Conservation (phyloP, 2,888 invertebrate genomes). For the Eilema caniola region DNA sequence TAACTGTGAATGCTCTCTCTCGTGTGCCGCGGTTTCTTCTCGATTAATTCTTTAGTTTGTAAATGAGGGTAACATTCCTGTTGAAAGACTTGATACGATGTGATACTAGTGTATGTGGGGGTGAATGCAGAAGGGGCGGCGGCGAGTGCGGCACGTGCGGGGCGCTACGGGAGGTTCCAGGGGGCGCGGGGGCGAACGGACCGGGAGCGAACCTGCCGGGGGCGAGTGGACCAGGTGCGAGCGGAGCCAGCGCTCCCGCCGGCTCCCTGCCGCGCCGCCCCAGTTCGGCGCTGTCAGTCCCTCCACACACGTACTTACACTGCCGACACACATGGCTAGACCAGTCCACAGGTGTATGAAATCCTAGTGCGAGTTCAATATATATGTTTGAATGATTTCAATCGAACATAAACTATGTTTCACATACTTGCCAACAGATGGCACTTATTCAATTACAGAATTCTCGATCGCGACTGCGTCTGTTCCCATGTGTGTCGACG, state of each 20-base stretch:
- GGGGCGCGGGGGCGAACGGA: slow-evolving; percentile 50
- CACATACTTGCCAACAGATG: neutral
- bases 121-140: slow-evolving; percentile 28
- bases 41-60: slow-evolving; percentile 5
- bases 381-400: neutral
- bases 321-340: slow-evolving; percentile 23
- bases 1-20: slow-evolving; percentile 37
- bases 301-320: slow-evolving; percentile 30
- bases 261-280: slow-evolving; percentile 72
- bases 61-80: neutral
- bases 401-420: neutral
- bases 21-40: slow-evolving; percentile 32
- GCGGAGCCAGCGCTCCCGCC: slow-evolving; percentile 19
- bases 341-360: slow-evolving; percentile 22
- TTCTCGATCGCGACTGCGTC: neutral
- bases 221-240: neutral
- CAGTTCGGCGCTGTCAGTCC: slow-evolving; percentile 71
- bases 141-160: slow-evolving; percentile 29
- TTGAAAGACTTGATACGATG: slow-evolving; percentile 3
- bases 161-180: slow-evolving; percentile 36
- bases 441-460: neutral
- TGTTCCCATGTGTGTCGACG: slow-evolving; percentile 33
- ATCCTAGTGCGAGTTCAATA: neutral
- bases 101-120: slow-evolving; percentile 16
- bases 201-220: slow-evolving; percentile 49